phyloP scores from a whole-genome alignment of 2,888 invertebrate genomes.

The Taphrorychus bicolor region DNA sequence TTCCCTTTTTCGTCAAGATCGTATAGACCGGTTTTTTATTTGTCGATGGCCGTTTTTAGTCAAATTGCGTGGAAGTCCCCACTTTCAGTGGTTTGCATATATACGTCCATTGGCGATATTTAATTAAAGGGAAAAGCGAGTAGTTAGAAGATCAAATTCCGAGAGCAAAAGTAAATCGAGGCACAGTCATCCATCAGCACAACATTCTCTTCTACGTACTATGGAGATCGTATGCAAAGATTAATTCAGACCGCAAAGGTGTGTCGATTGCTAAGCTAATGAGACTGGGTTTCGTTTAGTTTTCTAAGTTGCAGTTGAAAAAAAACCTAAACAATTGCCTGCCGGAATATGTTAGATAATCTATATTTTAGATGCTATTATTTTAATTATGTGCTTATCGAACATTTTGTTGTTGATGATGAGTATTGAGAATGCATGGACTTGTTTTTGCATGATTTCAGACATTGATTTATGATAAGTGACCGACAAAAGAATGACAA shows the following conservation, averaged over 20 bases:
- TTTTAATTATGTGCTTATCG: background rate
- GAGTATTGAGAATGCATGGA: background rate
- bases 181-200: conserved; percentile 18
- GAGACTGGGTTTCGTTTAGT: conserved; percentile 1
- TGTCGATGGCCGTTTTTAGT: conserved; percentile 20
- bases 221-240: conserved; percentile 20
- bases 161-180: background rate
- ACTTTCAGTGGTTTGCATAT: too few species aligned
- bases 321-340: background rate
- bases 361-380: background rate
- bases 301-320: background rate
- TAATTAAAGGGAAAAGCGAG: background rate
- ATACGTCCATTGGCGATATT: too few species aligned
- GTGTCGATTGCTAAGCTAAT: conserved; percentile 18
- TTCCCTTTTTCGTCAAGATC: conserved; percentile 22
- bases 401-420: background rate
- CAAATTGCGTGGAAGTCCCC: conserved; percentile 6
- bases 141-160: background rate
- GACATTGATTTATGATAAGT: background rate
- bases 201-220: conserved; percentile 3
- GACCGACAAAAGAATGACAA: too few species aligned
- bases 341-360: background rate
- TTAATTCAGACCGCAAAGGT: conserved; percentile 19
- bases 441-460: background rate
- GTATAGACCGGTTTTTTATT: conserved; percentile 24